These are phyloP conservation scores for Apodemus sylvaticus DNA, from an alignment of 2,113 vertebrate species.

Conservation along the genomic window DNA sequence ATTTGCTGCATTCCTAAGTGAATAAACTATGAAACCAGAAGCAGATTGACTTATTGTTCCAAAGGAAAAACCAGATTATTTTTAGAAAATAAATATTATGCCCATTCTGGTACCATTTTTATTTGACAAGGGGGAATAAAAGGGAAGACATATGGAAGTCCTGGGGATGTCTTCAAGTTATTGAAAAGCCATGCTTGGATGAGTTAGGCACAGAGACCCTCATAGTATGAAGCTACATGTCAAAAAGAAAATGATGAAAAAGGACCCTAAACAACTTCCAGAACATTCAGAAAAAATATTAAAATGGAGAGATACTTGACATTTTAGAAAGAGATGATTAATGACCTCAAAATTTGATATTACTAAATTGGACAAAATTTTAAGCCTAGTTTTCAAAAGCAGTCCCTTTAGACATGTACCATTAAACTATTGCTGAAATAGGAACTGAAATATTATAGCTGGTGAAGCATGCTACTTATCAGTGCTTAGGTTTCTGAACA, in stretches of 20 bases:
- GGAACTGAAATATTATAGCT: accelerated
- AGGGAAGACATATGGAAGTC: neutral
- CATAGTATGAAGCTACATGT: neutral
- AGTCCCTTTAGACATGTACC: neutral
- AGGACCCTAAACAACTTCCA: neutral
- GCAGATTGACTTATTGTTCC: neutral
- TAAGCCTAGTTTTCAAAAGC: neutral
- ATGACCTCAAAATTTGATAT: neutral
- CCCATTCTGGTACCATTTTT: slow-evolving; percentile 14
- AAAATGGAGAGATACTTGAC: neutral
- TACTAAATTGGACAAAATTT: neutral
- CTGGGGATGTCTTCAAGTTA: neutral
- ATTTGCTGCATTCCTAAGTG: neutral
- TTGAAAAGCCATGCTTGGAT: neutral
- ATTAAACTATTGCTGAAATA: neutral
- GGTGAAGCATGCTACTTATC: accelerated
- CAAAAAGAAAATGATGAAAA: neutral
- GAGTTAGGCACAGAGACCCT: neutral
- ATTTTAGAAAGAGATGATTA: neutral
- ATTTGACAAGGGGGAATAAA: neutral
- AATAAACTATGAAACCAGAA: neutral
- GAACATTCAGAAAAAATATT: neutral
- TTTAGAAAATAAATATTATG: slow-evolving; percentile 42
- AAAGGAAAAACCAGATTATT: neutral
- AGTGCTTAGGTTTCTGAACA: neutral